Percentiles rank a stretch among this genome's conserved stretches.
These are phyloP conservation scores for Hozukius guyotensis DNA, from an alignment of 2,797 vertebrate genomes.

Conservation along the genomic window DNA sequence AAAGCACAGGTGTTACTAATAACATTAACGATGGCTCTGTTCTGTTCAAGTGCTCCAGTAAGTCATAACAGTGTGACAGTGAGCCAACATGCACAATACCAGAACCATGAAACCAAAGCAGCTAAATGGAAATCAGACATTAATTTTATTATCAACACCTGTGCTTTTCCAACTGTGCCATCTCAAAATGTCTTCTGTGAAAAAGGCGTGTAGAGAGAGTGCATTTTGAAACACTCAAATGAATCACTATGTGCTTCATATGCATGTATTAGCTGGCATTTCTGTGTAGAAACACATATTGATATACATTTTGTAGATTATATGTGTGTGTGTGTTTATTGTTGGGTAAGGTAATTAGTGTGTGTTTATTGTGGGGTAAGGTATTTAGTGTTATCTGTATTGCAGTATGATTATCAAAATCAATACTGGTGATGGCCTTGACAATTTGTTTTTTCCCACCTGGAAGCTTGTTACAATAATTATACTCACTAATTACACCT, in stretches of 20 bases:
- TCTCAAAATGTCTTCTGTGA: not conserved
- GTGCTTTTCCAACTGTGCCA: not conserved
- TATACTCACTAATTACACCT: not conserved
- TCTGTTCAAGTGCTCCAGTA: not conserved
- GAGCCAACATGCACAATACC: not conserved
- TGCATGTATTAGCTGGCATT: not conserved
- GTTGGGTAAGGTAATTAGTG: not conserved
- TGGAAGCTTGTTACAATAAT: not conserved
- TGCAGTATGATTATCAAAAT: not conserved
- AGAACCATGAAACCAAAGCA: not conserved
- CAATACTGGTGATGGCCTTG: not conserved
- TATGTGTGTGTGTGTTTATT: not conserved
- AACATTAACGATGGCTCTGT: not conserved
- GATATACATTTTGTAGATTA: not conserved
- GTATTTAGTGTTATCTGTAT: not conserved
- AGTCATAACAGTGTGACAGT: not conserved
- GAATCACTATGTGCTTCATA: not conserved
- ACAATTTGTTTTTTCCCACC: not conserved
- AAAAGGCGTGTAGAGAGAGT: not conserved
- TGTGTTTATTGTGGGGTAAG: not conserved
- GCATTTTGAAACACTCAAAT: not conserved
- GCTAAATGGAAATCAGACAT: not conserved
- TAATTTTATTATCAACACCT: not conserved
- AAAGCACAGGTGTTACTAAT: not conserved
- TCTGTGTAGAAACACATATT: not conserved